Evolutionary conservation across 2,113 vertebrate genomes (phyloP), one percentile per base, ranked within the genome.

Genomic region (Aegotheles bennettii): DNA sequence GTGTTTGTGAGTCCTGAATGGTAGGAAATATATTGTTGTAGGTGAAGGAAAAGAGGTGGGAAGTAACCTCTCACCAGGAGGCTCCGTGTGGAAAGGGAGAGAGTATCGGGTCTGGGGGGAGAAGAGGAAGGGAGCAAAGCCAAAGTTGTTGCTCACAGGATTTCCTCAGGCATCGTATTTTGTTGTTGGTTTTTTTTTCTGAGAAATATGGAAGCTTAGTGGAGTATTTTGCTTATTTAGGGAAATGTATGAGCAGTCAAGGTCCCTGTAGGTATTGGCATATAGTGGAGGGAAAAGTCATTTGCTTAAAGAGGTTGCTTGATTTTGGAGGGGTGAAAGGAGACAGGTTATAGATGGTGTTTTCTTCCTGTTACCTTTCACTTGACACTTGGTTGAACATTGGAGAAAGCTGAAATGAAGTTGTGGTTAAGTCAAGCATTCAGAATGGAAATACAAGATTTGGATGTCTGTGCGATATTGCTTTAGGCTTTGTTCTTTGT

Each of bases 41-140:
- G n/a, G 29, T 1, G 3, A 60, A 59, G 12, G 36, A 33, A 7
- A 19, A 9, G 48, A 36, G 26, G 4, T 11, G 17, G 25, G 21
- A 45, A 74, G 42, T 35, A 74, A 5, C 11, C 19, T 63, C 6
- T 57, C 10, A 0, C 5, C 1, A 1, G 59, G 53, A 57, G 11
- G 28, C 8, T 68, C 61, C 35, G 21, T 16, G 2, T 50, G 47
- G 42, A 51, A 24, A n/a, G 42, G 54, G 48, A n/a, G 33, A 16
- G 26, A 26, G 13, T 56, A 9, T 28, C 17, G 11, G 0, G 45
- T 33, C 28, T 75, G 59, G 13, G 38, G 21, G 1, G 16, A 64
- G 61, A 9, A 25, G 43, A 56, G 38, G 5, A 36, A 11, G 18
- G 50, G 5, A 54, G 35, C 33, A 45, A 9, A 38, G 35, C 5